Evolutionary conservation across 1,140 invertebrate genomes (phyloP), one percentile per base, ranked within the genome.

Genomic region (Drosophila micromelanica): DNA sequence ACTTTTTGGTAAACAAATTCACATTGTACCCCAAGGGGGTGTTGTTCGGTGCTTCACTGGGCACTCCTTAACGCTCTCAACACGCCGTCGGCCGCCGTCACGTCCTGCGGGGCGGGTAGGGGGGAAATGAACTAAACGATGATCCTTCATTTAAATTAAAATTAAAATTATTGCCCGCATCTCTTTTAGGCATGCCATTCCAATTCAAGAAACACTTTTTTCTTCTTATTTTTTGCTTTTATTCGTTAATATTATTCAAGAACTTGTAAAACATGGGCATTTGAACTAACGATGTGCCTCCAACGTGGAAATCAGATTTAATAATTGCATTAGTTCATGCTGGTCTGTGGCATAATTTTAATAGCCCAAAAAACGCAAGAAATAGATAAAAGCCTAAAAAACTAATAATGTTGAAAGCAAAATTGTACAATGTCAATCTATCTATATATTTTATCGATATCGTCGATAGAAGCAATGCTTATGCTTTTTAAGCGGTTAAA

Each of bases 1-100:
- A 86, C 81, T 86, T 86, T 86, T 86, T 75, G 78, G 78, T 87
- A 87, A 87, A 87, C 82, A 86, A 86, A 86, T 72, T 85, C 78
- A 81, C 79, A 78, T 65, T 72, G 67, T 55, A 43, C 51, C 45
- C 43, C 52, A 7, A 38, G 46, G 59, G 45, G 45, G 27, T 43
- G 30, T 11, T 35, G 32, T 35, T n/a, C 68, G n/a, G 30, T 35
- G 15, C 27, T 52, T 52, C 2, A 12, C 30, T n/a, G 30, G 27
- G 17, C 70, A 76, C 60, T 80, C 60, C 63, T 54, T 68, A 63
- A 54, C 48, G 69, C 69, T 78, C 67, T 81, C 49, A 69, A 61
- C 69, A 71, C 59, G 76, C 76, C 80, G 59, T n/a, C 56, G 76
- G 76, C 80, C 64, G n/a, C n/a, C 72, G 65, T 84, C 80, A 82